These are phyloP conservation scores for Mayetiola destructor DNA, from an alignment of 2,888 invertebrate species.

Conservation along the genomic window DNA sequence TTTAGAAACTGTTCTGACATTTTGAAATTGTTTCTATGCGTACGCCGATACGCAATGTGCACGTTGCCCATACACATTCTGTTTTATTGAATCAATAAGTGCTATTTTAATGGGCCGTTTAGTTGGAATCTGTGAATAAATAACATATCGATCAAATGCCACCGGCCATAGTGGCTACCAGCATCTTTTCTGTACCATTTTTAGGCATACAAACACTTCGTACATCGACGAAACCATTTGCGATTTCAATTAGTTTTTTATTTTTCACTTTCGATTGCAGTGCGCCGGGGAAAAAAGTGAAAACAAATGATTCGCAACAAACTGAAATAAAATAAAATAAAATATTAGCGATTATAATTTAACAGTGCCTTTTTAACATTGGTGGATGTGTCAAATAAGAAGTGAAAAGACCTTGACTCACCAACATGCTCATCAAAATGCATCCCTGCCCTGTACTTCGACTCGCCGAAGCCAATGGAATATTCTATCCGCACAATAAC, in stretches of 20 bases:
- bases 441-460: not conserved
- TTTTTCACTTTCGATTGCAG: too few relatives aligned
- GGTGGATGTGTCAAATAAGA: not conserved
- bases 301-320: not conserved
- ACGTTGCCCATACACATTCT: too few relatives aligned
- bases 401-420: conserved; percentile 9
- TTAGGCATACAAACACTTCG: too few relatives aligned
- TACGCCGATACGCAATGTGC: too few relatives aligned
- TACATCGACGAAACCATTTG: too few relatives aligned
- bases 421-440: conserved; percentile 11
- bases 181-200: not conserved
- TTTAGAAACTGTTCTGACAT: not conserved
- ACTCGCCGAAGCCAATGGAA: not conserved
- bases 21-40: not conserved
- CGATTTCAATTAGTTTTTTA: too few relatives aligned
- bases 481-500: not conserved
- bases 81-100: too few relatives aligned
- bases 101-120: too few relatives aligned
- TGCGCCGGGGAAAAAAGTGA: too few relatives aligned
- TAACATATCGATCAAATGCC: too few relatives aligned
- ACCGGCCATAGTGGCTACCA: not conserved
- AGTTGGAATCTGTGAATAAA: too few relatives aligned
- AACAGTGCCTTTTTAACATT: not conserved
- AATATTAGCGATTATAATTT: not conserved
- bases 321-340: not conserved